Base-by-base conservation (phyloP, 2,888 invertebrate genomes). In the Andrena minutula region DNA sequence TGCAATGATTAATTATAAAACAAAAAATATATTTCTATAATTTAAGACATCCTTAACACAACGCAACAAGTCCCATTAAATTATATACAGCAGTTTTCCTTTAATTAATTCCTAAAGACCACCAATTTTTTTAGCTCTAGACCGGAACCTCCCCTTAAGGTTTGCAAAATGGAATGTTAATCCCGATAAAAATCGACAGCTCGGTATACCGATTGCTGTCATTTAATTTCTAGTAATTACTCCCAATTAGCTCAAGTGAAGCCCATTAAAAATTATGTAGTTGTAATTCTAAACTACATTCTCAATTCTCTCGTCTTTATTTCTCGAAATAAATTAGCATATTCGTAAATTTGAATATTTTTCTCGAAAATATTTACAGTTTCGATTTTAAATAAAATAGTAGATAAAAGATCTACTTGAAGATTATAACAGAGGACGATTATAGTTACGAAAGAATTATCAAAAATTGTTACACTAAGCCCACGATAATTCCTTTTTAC, bases 161-260 rank as follows among this genome's bases (percentile, higher is more conserved):
- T 51, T 49, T 47, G 10, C 20, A 47, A 4, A 28, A 12, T 6
- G n/a, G 32, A 49, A 72, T 68, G 61, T 66, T 66, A 81, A 69
- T 32, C 16, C 20, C 12, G 26, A 73, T 41, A 16, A 23, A 66
- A 61, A 66, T 64, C 3, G 30, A 16, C 20, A 23, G 4, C 10
- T 71, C 68, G 23, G 26, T 47, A 30, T 71, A 49, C 28, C n/a
- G 23, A 65, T 71, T 63, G 63, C 28, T 77, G 53, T 30, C 73
- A 47, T 81, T 73, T 69, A 68, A 86, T 75, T 73, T 81, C 65
- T 66, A 16, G 35, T 78, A 89, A 89, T 89, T 90, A 83, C 68
- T 66, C 74, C 65, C 83, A 89, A 88, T 87, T 85, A 82, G 75
- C 76, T 76, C 66, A 69, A 83, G 87, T 89, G 86, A 84, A 86